A percentile compares a stretch with the other conserved stretches of the same genome.
Evolutionary conservation across 2,888 invertebrate species (phyloP).

Genomic region (Peribatodes rhomboidaria): DNA sequence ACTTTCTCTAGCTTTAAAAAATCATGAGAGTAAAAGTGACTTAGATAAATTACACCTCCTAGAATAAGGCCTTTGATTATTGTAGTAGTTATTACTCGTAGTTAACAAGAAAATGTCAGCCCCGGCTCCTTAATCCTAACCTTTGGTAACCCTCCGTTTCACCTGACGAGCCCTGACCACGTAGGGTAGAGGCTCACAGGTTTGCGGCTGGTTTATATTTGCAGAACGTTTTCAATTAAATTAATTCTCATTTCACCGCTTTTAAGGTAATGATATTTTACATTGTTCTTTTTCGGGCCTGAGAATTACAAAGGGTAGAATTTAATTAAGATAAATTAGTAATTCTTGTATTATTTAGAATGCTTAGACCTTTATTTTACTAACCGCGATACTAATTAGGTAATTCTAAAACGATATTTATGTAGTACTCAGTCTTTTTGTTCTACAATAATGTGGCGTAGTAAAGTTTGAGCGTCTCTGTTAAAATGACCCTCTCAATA

Average conservation of each 20-base stretch:
- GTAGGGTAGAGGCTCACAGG: neutral
- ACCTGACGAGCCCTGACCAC: neutral
- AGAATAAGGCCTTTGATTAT: too few relatives aligned
- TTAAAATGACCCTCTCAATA: constrained; percentile 70
- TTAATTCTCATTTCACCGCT: constrained; percentile 31
- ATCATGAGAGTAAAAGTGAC: too few relatives aligned
- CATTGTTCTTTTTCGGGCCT: constrained; percentile 15
- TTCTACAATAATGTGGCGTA: too few relatives aligned
- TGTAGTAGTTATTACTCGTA: too few relatives aligned
- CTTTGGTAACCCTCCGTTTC: constrained; percentile 1
- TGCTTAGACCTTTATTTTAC: neutral
- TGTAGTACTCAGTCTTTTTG: too few relatives aligned
- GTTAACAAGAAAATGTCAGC: too few relatives aligned
- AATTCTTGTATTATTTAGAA: neutral
- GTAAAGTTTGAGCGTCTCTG: constrained; percentile 64
- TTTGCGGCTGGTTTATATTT: constrained; percentile 13
- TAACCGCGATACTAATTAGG: neutral
- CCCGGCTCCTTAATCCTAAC: neutral
- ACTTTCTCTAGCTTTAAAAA: too few relatives aligned
- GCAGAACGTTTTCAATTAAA: constrained; percentile 29
- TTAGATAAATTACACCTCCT: too few relatives aligned
- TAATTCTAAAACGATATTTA: neutral
- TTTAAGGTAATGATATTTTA: constrained; percentile 13
- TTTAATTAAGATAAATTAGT: neutral
- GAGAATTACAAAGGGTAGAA: constrained; percentile 2